Conservation (phyloP, 1,140 invertebrate species). For the Apis florea region DNA sequence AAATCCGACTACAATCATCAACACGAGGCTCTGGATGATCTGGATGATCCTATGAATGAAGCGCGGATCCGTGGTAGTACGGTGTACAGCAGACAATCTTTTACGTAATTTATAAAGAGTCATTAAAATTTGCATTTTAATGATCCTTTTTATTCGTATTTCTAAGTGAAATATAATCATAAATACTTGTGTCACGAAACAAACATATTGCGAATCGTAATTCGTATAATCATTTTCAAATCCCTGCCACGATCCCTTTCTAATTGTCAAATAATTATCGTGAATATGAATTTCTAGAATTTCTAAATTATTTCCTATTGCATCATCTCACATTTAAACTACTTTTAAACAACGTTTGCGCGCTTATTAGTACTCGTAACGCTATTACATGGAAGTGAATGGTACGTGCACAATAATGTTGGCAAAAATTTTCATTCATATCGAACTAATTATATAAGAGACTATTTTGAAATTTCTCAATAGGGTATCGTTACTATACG, state of each 20-base stretch:
- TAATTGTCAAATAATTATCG: not conserved
- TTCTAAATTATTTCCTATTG: not conserved
- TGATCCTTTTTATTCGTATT: not conserved
- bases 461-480: too few species aligned
- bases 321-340: not conserved
- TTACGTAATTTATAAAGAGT: conserved; percentile 52
- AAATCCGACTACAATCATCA: conserved; percentile 40
- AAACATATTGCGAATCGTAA: not conserved
- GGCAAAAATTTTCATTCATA: too few species aligned
- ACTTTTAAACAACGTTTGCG: not conserved
- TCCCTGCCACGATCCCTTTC: not conserved
- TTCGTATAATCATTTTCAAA: not conserved
- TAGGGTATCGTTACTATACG: too few species aligned
- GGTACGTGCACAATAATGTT: too few species aligned
- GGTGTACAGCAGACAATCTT: conserved; percentile 15
- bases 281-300: too few species aligned
- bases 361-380: not conserved
- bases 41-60: conserved; percentile 63
- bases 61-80: conserved; percentile 34
- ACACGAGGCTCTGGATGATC: conserved; percentile 44
- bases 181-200: not conserved
- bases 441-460: too few species aligned
- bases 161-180: not conserved
- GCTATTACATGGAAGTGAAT: not conserved
- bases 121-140: conserved; percentile 37